Conservation (phyloP, 1,140 invertebrate genomes). For the Liolophura sinensis region DNA sequence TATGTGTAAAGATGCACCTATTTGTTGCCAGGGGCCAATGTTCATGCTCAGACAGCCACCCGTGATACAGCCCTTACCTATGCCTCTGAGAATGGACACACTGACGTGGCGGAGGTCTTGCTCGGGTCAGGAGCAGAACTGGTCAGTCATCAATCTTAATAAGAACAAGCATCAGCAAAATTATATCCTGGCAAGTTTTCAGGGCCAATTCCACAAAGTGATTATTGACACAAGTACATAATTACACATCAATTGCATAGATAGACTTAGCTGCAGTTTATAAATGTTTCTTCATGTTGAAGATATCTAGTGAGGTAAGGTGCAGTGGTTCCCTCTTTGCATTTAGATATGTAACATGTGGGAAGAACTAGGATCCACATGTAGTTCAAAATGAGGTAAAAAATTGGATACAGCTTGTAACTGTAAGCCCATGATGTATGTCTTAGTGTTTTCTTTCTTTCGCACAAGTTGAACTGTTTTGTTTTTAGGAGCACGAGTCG, state of each 20-base stretch:
- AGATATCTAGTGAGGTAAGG: not conserved
- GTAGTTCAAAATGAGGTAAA: too few relatives aligned
- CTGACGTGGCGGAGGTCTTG: conserved; percentile 56
- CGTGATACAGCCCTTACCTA: conserved; percentile 60
- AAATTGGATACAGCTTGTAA: not conserved
- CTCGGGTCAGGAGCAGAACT: conserved; percentile 57
- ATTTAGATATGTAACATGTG: not conserved
- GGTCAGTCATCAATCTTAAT: conserved; percentile 36
- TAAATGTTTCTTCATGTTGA: too few relatives aligned
- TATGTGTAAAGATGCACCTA: not conserved
- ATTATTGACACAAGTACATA: too few relatives aligned
- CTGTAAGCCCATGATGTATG: not conserved
- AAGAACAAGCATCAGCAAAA: not conserved
- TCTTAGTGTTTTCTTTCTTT: not conserved
- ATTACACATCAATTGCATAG: too few relatives aligned
- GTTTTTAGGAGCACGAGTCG: conserved; percentile 53
- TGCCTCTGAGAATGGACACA: conserved; percentile 62
- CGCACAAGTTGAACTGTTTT: conserved; percentile 6
- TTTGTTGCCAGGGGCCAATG: conserved; percentile 70
- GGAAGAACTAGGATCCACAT: too few relatives aligned
- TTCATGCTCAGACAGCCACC: conserved; percentile 91
- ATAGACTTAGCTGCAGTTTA: too few relatives aligned
- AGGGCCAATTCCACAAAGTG: too few relatives aligned
- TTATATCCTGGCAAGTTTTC: too few relatives aligned
- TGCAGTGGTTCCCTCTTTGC: too few relatives aligned